These are phyloP conservation scores for Malacosoma neustria DNA, from an alignment of 2,888 invertebrate genomes.

Conservation along the genomic window DNA sequence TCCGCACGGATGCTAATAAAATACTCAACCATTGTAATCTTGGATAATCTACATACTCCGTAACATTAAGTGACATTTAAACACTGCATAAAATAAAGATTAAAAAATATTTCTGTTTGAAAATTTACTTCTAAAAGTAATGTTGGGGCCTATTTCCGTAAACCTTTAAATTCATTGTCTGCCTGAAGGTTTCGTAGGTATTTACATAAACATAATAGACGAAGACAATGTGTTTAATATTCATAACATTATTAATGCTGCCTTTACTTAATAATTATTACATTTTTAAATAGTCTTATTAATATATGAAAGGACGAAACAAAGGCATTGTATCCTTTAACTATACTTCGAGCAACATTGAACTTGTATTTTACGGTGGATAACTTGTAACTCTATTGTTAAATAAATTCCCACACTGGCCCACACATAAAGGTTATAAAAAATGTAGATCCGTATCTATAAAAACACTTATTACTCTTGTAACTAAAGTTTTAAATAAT, in stretches of 20 bases:
- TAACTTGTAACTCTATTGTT: neutral
- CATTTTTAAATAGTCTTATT: too few relatives aligned
- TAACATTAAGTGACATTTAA: constrained; percentile 4
- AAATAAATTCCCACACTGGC: neutral
- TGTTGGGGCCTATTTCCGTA: too few relatives aligned
- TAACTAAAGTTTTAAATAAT: too few relatives aligned
- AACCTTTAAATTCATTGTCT: too few relatives aligned
- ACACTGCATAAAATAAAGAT: too few relatives aligned
- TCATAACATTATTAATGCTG: too few relatives aligned
- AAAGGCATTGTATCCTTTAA: neutral
- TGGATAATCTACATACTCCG: constrained; percentile 5
- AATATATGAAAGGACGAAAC: neutral
- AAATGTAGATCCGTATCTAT: neutral
- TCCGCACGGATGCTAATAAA: constrained; percentile 14
- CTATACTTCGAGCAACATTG: neutral
- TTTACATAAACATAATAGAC: too few relatives aligned
- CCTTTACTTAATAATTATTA: too few relatives aligned
- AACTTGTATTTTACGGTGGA: neutral
- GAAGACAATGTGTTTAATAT: too few relatives aligned
- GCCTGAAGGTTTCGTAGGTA: too few relatives aligned
- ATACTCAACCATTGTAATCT: constrained; percentile 9
- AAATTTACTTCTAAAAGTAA: too few relatives aligned
- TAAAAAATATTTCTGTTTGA: too few relatives aligned
- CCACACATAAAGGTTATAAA: neutral
- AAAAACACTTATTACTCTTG: neutral